These are phyloP conservation scores for Chiloscyllium plagiosum DNA, from an alignment of 2,113 vertebrate genomes.

Conservation along the genomic window DNA sequence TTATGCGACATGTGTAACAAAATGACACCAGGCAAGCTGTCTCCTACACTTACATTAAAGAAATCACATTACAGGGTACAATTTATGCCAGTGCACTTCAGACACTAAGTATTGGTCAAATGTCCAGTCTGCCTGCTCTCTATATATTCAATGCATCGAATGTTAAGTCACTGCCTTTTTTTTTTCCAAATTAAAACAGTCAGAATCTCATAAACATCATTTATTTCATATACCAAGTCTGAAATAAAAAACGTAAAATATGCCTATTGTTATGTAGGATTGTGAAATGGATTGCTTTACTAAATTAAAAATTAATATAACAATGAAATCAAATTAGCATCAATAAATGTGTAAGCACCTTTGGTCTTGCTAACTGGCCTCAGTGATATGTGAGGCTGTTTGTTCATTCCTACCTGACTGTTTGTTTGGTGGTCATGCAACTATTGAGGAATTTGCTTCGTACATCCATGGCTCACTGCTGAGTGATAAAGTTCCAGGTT, in stretches of 20 bases:
- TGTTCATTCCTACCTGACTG: neutral
- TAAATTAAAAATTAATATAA: neutral
- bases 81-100: neutral
- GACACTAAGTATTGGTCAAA: neutral
- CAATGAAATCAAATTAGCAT: neutral
- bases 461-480: neutral
- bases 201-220: neutral
- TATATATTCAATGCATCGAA: neutral
- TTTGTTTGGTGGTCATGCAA: neutral
- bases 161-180: neutral
- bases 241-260: neutral
- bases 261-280: neutral
- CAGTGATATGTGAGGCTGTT: neutral
- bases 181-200: neutral
- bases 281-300: neutral
- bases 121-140: neutral
- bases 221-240: neutral
- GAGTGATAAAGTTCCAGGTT: neutral
- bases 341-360: neutral
- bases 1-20: slow-evolving; percentile 19
- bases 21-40: slow-evolving; percentile 20
- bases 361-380: neutral
- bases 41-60: slow-evolving; percentile 12
- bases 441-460: neutral
- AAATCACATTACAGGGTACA: neutral